These are phyloP conservation scores for Galeopterus variegatus DNA, from an alignment of 2,113 vertebrate genomes.

Conservation along the genomic window DNA sequence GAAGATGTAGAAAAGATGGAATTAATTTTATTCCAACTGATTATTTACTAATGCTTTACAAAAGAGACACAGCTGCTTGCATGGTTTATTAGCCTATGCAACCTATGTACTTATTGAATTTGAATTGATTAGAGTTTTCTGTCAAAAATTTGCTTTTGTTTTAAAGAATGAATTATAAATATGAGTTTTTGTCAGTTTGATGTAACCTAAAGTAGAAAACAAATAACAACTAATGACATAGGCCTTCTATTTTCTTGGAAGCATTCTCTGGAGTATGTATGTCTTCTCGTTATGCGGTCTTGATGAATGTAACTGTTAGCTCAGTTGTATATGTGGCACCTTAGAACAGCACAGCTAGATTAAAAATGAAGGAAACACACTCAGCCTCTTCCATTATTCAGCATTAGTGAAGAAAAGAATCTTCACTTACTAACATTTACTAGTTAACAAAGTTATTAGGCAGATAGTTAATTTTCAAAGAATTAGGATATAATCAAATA, in stretches of 20 bases:
- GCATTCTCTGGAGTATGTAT: not conserved
- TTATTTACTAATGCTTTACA: slow-evolving; percentile 61
- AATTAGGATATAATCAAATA: not conserved
- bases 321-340: not conserved
- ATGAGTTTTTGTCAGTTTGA: slow-evolving; percentile 50
- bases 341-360: not conserved
- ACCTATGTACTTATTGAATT: slow-evolving; percentile 64
- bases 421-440: slow-evolving; percentile 28
- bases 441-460: not conserved
- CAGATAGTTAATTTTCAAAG: not conserved
- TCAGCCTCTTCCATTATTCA: not conserved
- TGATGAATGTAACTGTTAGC: not conserved
- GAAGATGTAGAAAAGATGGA: slow-evolving; percentile 11
- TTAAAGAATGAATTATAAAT: slow-evolving; percentile 67
- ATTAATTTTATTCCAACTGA: slow-evolving; percentile 66
- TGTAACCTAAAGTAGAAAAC: slow-evolving; percentile 63
- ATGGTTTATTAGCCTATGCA: slow-evolving; percentile 53
- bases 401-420: not conserved
- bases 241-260: not conserved
- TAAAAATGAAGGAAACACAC: slow-evolving; percentile 42
- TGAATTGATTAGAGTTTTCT: slow-evolving; percentile 68
- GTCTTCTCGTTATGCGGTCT: not conserved
- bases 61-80: slow-evolving; percentile 53
- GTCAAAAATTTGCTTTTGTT: slow-evolving; percentile 63
- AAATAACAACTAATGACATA: not conserved